A percentile compares a stretch with the other conserved stretches of the same genome.
phyloP scores from a whole-genome alignment of 2,888 invertebrate species.

The Agrilus mali region DNA sequence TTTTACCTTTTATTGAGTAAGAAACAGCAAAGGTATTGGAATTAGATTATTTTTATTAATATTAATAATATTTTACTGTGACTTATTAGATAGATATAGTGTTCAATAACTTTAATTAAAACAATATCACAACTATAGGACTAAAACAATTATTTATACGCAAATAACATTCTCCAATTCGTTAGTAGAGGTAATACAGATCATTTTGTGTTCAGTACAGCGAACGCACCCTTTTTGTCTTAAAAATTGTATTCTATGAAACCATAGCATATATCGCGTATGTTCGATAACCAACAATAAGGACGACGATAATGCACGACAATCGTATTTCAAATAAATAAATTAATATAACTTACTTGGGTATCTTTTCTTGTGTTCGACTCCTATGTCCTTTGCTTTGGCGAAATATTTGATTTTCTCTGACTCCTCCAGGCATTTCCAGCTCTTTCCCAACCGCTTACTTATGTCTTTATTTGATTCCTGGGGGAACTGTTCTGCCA shows the following conservation, averaged over 20 bases:
- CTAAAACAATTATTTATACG: no score
- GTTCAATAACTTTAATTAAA: no score
- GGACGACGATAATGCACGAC: constrained; percentile 5
- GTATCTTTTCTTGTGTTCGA: constrained; percentile 48
- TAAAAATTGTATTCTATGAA: neutral
- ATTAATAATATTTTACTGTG: no score
- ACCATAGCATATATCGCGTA: neutral
- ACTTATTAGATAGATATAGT: no score
- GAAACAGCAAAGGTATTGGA: no score
- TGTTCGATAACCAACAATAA: constrained; percentile 3
- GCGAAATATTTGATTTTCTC: constrained; percentile 42
- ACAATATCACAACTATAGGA: no score
- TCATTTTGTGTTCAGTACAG: no score
- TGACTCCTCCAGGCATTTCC: constrained; percentile 42
- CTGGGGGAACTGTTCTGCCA: constrained; percentile 41
- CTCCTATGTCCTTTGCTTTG: constrained; percentile 41
- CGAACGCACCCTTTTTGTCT: no score
- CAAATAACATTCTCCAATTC: no score
- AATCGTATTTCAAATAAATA: constrained; percentile 4
- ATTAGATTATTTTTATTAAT: no score
- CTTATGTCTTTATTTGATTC: constrained; percentile 51
- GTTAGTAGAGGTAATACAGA: no score
- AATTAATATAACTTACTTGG: constrained; percentile 35
- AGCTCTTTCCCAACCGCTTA: constrained; percentile 43
- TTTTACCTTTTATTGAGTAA: no score